Evolutionary conservation across 2,888 invertebrate species (phyloP), one percentile per base, ranked within the genome.

Genomic region (Drepanosiphum platanoidis): DNA sequence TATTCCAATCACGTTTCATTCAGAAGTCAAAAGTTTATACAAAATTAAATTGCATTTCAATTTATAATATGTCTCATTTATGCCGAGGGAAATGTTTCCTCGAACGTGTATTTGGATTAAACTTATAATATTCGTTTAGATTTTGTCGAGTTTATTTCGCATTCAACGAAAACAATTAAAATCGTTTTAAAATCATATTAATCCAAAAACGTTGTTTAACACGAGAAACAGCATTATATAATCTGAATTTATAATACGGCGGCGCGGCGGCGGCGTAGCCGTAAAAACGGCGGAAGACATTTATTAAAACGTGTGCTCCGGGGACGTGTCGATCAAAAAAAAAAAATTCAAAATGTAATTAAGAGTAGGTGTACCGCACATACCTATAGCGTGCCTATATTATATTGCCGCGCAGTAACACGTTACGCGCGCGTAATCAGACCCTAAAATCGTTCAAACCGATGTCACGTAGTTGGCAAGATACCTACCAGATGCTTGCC

Each of bases 1-100:
- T 42, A 78, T 66, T 78, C 66, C 39, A 66, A 42, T 66, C 78
- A 66, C 78, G 78, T 78, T 78, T 78, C 27, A 42, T 78, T 78
- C 42, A 46, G 32, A 66, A 78, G 64, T 64, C 61, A 39, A 78
- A 78, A 64, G 39, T 78, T 78, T 22, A 30, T 30, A n/a, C 66
- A 7, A 66, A 78, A 64, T 42, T 78, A 66, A 18, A 78, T 66
- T 78, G 39, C 39, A 42, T 78, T 78, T 78, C 34, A 66, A 78
- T 42, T 42, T 46, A 66, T 66, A 77, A 74, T n/a, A 64, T 15
- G 39, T 30, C 27, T 66, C 64, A 58, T 66, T 78, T 78, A 42
- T 9, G 7, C 22, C 61, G 27, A 27, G n/a, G n/a, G 1, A 61
- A 27, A 61, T 27, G 61, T 61, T 61, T 52, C 52, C 52, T 3